phyloP scores from a whole-genome alignment of 2,888 invertebrate genomes.

The Oithona nana region DNA sequence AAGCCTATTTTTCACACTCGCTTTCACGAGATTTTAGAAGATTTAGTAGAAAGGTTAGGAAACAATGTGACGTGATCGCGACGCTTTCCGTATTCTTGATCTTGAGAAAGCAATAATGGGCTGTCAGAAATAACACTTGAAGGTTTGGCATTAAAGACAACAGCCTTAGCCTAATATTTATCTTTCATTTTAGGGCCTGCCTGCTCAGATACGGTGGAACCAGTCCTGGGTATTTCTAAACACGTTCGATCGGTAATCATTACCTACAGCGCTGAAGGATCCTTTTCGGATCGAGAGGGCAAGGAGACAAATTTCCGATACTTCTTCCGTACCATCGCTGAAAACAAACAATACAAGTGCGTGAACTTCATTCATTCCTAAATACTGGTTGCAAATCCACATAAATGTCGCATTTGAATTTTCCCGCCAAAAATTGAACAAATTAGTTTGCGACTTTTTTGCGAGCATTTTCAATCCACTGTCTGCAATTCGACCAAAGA shows the following conservation, averaged over 20 bases:
- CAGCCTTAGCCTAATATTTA: background rate
- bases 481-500: too few relatives aligned
- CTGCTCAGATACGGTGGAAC: constrained; percentile 60
- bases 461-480: too few relatives aligned
- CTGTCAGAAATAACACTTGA: background rate
- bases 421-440: too few relatives aligned
- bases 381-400: too few relatives aligned
- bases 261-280: constrained; percentile 58
- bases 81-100: background rate
- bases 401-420: too few relatives aligned
- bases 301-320: constrained; percentile 45
- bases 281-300: constrained; percentile 33
- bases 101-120: background rate
- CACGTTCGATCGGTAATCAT: constrained; percentile 50
- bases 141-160: background rate
- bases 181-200: constrained; percentile 39
- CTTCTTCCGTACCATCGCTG: constrained; percentile 59
- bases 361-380: too few relatives aligned
- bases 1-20: too few relatives aligned
- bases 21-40: too few relatives aligned
- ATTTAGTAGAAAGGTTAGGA: too few relatives aligned
- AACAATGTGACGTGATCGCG: too few relatives aligned
- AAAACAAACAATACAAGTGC: constrained; percentile 47
- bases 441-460: too few relatives aligned
- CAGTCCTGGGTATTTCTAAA: constrained; percentile 52